Base-by-base conservation (phyloP, 53 echinoderm and acorn worm genomes). In the Apostichopus leukothele region DNA sequence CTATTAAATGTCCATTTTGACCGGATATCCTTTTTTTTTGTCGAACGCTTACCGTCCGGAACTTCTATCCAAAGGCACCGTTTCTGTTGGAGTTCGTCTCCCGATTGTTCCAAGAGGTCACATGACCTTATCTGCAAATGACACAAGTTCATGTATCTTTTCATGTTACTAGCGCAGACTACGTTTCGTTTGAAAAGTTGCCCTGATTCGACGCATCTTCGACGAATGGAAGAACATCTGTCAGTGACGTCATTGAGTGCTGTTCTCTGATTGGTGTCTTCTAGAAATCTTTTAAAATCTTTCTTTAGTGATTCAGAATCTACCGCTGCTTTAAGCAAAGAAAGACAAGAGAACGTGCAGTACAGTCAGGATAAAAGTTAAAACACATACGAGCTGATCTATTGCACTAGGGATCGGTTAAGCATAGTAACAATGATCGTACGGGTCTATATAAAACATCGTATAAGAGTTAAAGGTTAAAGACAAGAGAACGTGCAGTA, bases 121-220 rank as follows among this genome's bases (percentile, higher is more conserved):
- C 79, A 79, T 52, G 79, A 79, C 54, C 79, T 6, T 52, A 79
- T 52, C 52, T 79, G 52, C 5, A 79, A 39, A 54, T 79, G 79
- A 79, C 79, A 79, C 54, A 54, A 6, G 27, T 79, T 79, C 14
- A 52, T 6, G 79, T 79, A 79, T 20, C 79, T 52, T 79, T 79
- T 79, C 53, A 79, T 19, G 54, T 79, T 53, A 79, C 79, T 79
- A 5, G 53, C 79, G 20, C 79, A 79, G 20, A 79, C 79, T 20
- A 79, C 4, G 54, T 79, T 77, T 77, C 78, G n/a, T 50, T 52
- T 27, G 50, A 77, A 77, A 6, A 77, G 50, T 77, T 77, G 14
- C 9, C 78, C 78, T 19, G 78, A 51, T 52, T 77, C 50, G 50
- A 77, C 50, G 18, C 78, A 77, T 50, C 52, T 77, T 77, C 50